Percentiles rank a stretch among this genome's conserved stretches.
These are phyloP conservation scores for Ctenodactylus gundi DNA, from an alignment of 2,113 vertebrate genomes.

Conservation along the genomic window DNA sequence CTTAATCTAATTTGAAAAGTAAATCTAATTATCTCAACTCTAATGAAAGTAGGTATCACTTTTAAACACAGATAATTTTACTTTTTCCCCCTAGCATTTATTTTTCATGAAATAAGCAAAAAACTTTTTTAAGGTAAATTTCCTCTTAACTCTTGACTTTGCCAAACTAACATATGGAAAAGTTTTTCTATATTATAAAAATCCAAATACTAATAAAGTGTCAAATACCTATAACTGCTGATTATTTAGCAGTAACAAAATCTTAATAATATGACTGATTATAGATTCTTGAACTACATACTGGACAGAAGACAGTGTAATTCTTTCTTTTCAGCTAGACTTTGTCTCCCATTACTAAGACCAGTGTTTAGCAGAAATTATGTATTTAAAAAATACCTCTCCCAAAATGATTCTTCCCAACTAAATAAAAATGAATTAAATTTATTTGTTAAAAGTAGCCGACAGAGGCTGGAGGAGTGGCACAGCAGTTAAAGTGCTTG, in stretches of 20 bases:
- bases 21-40: neutral
- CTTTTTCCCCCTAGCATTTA: neutral
- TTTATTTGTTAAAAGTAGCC: too few species aligned
- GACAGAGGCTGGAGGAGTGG: too few species aligned
- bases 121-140: neutral
- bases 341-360: neutral
- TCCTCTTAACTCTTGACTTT: conserved; percentile 24
- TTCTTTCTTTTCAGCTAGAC: neutral
- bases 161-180: conserved; percentile 14
- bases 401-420: too few species aligned
- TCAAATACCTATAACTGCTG: neutral
- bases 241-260: neutral
- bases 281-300: neutral
- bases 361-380: neutral
- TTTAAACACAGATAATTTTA: conserved; percentile 44
- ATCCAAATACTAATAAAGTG: neutral
- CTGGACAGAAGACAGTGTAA: neutral
- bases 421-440: too few species aligned
- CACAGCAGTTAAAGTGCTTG: too few species aligned
- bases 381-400: neutral
- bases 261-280: neutral
- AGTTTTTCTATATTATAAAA: conserved; percentile 20
- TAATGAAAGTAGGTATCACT: conserved; percentile 9
- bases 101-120: conserved; percentile 21
- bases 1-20: conserved; percentile 52